Evolutionary conservation across 2,888 invertebrate genomes (phyloP).

Genomic region (Sceliomorpha sp.): DNA sequence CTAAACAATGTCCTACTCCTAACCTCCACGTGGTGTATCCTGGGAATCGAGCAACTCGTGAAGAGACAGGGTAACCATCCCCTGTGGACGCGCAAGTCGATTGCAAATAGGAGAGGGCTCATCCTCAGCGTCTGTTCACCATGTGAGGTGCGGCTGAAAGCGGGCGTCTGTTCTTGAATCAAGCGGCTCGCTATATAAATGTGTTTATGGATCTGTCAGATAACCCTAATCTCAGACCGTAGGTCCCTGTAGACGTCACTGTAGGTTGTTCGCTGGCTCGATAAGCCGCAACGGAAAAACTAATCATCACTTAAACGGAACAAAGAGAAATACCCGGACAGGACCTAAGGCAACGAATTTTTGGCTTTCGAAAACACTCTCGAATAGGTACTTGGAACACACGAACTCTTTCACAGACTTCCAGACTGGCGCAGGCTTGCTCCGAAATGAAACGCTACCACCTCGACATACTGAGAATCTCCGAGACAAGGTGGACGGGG

Average conservation of each 20-base stretch:
- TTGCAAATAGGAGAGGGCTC: slow-evolving; percentile 11
- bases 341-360: background rate
- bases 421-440: too few relatives aligned
- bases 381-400: too few relatives aligned
- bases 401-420: too few relatives aligned
- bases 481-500: too few relatives aligned
- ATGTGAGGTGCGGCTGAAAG: slow-evolving; percentile 15
- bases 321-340: background rate
- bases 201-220: slow-evolving; percentile 1
- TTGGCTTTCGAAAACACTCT: too few relatives aligned
- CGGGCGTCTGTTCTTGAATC: slow-evolving; percentile 12
- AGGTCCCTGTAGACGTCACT: too few relatives aligned
- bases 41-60: slow-evolving; percentile 11
- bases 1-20: slow-evolving; percentile 8
- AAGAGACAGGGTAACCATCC: slow-evolving; percentile 15
- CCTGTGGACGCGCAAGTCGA: slow-evolving; percentile 9
- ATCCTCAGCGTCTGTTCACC: slow-evolving; percentile 21
- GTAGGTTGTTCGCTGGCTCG: too few relatives aligned
- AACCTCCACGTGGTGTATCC: slow-evolving; percentile 16
- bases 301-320: too few relatives aligned
- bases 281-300: too few relatives aligned
- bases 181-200: slow-evolving; percentile 14
- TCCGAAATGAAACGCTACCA: too few relatives aligned
- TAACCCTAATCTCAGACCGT: too few relatives aligned
- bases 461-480: background rate